Conservation (phyloP, 2,113 vertebrate genomes). For the Epinephelus cyanopodus region DNA sequence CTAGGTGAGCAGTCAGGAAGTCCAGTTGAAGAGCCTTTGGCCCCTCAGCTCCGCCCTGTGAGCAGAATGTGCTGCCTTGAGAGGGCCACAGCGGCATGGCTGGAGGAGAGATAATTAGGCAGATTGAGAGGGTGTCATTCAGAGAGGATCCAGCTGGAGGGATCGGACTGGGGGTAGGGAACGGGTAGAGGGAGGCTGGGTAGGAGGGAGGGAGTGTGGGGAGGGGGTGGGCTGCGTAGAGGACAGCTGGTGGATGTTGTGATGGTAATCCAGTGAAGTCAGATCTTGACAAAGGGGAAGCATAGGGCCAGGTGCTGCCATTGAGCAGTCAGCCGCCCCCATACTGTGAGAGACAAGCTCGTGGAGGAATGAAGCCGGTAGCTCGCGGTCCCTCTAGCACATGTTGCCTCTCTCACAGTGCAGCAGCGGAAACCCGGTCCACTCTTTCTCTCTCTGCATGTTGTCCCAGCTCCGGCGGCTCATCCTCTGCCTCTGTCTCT, state of each 20-base stretch:
- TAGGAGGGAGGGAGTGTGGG: slow-evolving; percentile 33
- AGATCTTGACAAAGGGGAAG: slow-evolving; percentile 85
- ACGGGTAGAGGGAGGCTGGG: slow-evolving; percentile 56
- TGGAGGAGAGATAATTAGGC: slow-evolving; percentile 86
- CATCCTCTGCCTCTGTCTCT: slow-evolving; percentile 48
- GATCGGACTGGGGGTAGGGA: slow-evolving; percentile 71
- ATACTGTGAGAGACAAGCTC: slow-evolving; percentile 85
- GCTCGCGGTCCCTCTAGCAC: slow-evolving; percentile 70
- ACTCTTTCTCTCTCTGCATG: slow-evolving; percentile 42
- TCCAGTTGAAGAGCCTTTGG: slow-evolving; percentile 69
- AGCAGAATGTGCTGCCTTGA: slow-evolving; percentile 63
- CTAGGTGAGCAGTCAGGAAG: slow-evolving; percentile 81
- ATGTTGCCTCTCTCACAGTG: slow-evolving; percentile 79
- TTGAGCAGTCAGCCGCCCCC: slow-evolving; percentile 85
- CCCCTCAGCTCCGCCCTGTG: slow-evolving; percentile 64
- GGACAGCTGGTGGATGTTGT: slow-evolving; percentile 91
- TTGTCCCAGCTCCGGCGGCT: slow-evolving; percentile 28
- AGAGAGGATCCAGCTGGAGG: slow-evolving; percentile 86
- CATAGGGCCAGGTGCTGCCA: slow-evolving; percentile 88
- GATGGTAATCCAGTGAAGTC: slow-evolving; percentile 90
- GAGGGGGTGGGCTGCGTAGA: slow-evolving; percentile 59
- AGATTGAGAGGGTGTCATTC: slow-evolving; percentile 87
- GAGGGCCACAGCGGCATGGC: slow-evolving; percentile 65
- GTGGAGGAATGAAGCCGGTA: slow-evolving; percentile 80
- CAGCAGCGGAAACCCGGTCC: slow-evolving; percentile 36